Evolutionary conservation across 2,797 vertebrate species (phyloP).

Genomic region (Nasua narica): DNA sequence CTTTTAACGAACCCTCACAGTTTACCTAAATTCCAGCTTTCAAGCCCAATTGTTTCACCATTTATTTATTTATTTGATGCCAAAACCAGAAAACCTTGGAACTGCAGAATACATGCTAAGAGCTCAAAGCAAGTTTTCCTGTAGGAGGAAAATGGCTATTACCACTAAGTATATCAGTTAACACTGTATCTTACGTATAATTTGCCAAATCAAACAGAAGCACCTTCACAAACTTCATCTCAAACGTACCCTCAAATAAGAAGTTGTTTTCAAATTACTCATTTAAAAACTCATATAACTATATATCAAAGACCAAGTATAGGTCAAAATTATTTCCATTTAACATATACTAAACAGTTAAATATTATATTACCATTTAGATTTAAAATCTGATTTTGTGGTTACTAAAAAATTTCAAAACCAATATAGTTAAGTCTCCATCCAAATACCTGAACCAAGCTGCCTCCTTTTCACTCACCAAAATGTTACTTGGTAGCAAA

Average conservation of each 20-base stretch:
- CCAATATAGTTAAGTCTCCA: not conserved
- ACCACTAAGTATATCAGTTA: not conserved
- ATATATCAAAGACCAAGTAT: constrained; percentile 4
- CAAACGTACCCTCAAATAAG: not conserved
- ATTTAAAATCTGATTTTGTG: not conserved
- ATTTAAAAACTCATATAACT: constrained; percentile 17
- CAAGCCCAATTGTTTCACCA: constrained; percentile 7
- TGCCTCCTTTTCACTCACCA: constrained; percentile 42
- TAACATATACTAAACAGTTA: not conserved
- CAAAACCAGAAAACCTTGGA: constrained; percentile 30
- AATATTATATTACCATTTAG: constrained; percentile 25
- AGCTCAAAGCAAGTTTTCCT: constrained; percentile 43
- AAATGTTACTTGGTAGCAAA: constrained; percentile 50
- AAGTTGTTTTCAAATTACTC: constrained; percentile 20
- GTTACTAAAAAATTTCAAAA: constrained; percentile 23
- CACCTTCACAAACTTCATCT: constrained; percentile 4
- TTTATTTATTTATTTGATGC: not conserved
- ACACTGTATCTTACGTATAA: not conserved
- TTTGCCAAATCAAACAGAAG: constrained; percentile 36
- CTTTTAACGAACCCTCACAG: not conserved
- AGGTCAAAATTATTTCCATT: not conserved
- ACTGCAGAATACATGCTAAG: constrained; percentile 34
- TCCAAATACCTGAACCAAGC: not conserved
- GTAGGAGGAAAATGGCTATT: constrained; percentile 5
- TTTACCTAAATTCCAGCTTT: constrained; percentile 17